These are phyloP conservation scores for Phrynocephalus vlangalii DNA, from an alignment of 2,797 vertebrate species.

Conservation along the genomic window DNA sequence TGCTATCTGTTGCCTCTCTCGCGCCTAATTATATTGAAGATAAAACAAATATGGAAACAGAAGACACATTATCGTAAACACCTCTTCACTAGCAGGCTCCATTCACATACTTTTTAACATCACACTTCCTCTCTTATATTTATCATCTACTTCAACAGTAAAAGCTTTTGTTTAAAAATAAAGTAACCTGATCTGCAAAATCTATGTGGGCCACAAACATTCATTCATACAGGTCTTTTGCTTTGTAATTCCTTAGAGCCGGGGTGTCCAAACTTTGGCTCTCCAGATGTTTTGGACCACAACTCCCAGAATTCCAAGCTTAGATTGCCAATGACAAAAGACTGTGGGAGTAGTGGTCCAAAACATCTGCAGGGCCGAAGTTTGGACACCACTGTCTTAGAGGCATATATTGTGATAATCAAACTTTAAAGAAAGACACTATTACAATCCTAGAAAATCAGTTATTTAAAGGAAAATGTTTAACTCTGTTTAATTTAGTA, in stretches of 20 bases:
- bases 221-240: conserved; percentile 31
- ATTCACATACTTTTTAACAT: conserved; percentile 31
- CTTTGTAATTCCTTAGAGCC: conserved; percentile 1
- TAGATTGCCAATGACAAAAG: no score
- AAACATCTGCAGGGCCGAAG: no score
- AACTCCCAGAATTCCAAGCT: no score
- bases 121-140: conserved; percentile 30
- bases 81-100: conserved; percentile 64
- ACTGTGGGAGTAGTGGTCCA: no score
- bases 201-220: conserved; percentile 13
- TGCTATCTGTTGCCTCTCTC: conserved; percentile 77
- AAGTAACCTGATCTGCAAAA: conserved; percentile 6
- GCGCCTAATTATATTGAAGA: conserved; percentile 74
- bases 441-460: conserved; percentile 26
- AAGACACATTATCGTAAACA: conserved; percentile 71
- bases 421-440: conserved; percentile 26
- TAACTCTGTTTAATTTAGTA: neutral
- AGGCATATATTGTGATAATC: conserved; percentile 22
- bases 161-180: conserved; percentile 5
- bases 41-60: conserved; percentile 77
- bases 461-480: neutral
- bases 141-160: neutral
- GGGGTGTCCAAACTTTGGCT: no score
- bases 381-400: neutral
- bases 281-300: no score